Percentiles rank a stretch among this genome's conserved stretches.
phyloP scores from a whole-genome alignment of 2,888 invertebrate species.

The Polylopha cassiicola region DNA sequence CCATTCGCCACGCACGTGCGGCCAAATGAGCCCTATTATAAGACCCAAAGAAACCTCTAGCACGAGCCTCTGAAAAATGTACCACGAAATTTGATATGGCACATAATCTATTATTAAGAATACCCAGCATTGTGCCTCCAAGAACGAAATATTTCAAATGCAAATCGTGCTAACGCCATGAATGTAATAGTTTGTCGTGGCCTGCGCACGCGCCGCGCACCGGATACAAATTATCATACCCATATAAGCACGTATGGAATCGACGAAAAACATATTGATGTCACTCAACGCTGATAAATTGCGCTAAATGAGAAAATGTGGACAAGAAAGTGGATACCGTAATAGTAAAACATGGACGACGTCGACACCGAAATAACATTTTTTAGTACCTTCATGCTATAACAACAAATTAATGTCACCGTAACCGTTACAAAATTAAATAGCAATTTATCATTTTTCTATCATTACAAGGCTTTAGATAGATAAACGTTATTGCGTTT shows the following conservation, averaged over 20 bases:
- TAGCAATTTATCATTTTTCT: conserved; percentile 17
- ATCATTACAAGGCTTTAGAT: conserved; percentile 9
- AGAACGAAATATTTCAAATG: conserved; percentile 75
- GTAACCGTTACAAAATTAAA: conserved; percentile 44
- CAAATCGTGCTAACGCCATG: conserved; percentile 75
- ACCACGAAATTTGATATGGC: conserved; percentile 74
- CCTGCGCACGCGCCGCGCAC: conserved; percentile 72
- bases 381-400: no score
- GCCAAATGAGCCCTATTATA: conserved; percentile 63
- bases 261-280: conserved; percentile 71
- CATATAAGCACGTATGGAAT: conserved; percentile 71
- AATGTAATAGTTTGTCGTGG: conserved; percentile 75
- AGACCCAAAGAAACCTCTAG: conserved; percentile 49
- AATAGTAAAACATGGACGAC: conserved; percentile 44
- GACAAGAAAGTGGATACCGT: conserved; percentile 35
- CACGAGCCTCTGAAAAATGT: conserved; percentile 73
- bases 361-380: no score
- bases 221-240: conserved; percentile 78
- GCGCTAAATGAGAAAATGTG: conserved; percentile 66
- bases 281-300: conserved; percentile 66
- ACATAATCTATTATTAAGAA: conserved; percentile 55
- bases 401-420: conserved; percentile 16
- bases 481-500: conserved; percentile 26
- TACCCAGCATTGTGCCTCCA: conserved; percentile 60
- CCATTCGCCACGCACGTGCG: conserved; percentile 69